Conservation (phyloP, 2,113 vertebrate genomes). For the Rattus rattus region DNA sequence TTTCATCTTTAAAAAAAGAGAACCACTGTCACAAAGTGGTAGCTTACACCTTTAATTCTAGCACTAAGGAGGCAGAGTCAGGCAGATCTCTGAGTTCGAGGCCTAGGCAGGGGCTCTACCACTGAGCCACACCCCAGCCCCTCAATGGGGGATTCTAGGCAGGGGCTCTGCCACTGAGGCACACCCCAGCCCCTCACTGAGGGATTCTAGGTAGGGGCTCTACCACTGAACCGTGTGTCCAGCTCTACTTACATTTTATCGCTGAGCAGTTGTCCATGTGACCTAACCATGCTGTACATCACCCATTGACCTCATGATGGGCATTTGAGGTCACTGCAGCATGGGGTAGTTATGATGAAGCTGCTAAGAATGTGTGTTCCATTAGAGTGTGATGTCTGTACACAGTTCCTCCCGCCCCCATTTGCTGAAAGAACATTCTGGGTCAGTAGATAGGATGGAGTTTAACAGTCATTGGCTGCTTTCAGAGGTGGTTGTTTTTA, state of each 20-base stretch:
- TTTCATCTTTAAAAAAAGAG: not conserved
- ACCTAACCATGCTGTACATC: not conserved
- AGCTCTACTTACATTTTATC: not conserved
- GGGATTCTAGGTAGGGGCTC: not conserved
- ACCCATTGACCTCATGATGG: not conserved
- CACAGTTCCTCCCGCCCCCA: not conserved
- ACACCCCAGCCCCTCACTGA: not conserved
- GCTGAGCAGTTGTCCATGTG: not conserved
- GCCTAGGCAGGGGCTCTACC: not conserved
- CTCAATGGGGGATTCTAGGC: not conserved
- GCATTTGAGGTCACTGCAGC: not conserved
- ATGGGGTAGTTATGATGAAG: not conserved
- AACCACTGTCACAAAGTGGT: not conserved
- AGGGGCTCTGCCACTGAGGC: not conserved
- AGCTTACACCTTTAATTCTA: not conserved
- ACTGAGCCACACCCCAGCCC: not conserved
- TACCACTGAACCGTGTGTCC: not conserved
- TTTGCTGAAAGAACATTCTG: not conserved
- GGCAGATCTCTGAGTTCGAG: not conserved
- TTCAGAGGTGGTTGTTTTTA: not conserved
- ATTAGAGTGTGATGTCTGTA: not conserved
- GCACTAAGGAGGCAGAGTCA: not conserved
- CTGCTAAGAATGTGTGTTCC: not conserved
- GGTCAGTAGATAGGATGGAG: not conserved
- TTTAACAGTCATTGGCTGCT: not conserved